Base-by-base conservation (phyloP, 2,113 vertebrate genomes). In the Geococcyx californianus region DNA sequence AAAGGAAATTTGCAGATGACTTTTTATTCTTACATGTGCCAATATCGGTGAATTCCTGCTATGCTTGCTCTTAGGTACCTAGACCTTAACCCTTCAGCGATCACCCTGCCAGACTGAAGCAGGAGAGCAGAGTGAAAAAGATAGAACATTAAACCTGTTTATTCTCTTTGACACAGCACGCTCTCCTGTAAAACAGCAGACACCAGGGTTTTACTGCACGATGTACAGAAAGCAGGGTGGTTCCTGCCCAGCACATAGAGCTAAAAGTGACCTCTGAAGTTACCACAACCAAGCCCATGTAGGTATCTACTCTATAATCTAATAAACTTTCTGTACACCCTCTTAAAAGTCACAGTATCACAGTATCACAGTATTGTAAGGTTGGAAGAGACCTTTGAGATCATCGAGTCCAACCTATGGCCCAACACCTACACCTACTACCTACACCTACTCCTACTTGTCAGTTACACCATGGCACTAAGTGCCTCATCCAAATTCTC, bases 21-120 rank as follows among this genome's bases (percentile, higher is more conserved):
- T 25, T 31, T 88, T 81, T 76, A 26, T n/a, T 79, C 11, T 66
- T 76, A 3, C 1, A 40, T 2, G 3, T 17, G 13, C 18, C 49
- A 69, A 72, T 82, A 73, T 3, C 64, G n/a, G 42, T 45, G 59
- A 78, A 55, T 75, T 83, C n/a, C 36, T 51, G 24, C 29, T 84
- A 1, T 28, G 77, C 26, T 74, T 47, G 44, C 7, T 68, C 13
- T 3, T 14, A 24, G 0, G 0, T 78, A 20, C 17, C 16, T 25
- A 36, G 16, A 64, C 25, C 4, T 83, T 63, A 52, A 20, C 25
- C 31, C 36, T 60, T 69, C 40, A 66, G 49, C 7, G 23, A 36
- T 79, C 21, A 28, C 28, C 33, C 12, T 38, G n/a, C 4, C 51
- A 56, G 49, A 16, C n/a, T 64, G 62, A 64, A 76, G 51, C 15